Base-by-base conservation (phyloP, 2,113 vertebrate species). In the Grus americana region DNA sequence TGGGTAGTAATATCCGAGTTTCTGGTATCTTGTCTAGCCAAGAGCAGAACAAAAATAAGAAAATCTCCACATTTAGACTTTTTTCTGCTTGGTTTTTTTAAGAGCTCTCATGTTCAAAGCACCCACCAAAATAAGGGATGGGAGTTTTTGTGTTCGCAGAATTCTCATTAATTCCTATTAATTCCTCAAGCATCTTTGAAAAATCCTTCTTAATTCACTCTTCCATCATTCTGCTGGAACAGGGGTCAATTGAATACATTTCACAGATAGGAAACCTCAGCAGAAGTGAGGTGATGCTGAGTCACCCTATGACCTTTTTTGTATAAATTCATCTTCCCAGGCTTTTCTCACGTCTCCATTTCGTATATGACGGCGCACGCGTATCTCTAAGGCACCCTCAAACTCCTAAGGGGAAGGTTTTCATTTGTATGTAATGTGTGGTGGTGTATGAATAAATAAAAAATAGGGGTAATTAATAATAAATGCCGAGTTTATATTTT, bases 321-420 rank as follows among this genome's bases (percentile, higher is more conserved):
- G 5, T 21, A 50, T 4, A 57, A 52, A 58, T 65, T 50, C 55
- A 6, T 22, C 55, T 38, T 68, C 42, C 42, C 22, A 6, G 55
- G 36, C 26, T 62, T 57, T 47, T 66, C 26, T 44, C 55, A 26
- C 1, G 16, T 38, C 55, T 52, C 23, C 5, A 4, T 68, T 57
- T 6, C 1, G 0, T 11, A 5, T 20, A 5, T 5, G 30, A 55
- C 1, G 1, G 50, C 1, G 1, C 20, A 18, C 1, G 29, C 18
- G 0, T 5, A 29, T 59, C 58, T 58, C 42, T 20, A 17, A 38
- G 79, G 54, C 54, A 52, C 58, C 30, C 47, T 7, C 18, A 21
- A 23, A 21, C 52, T 55, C 88, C 52, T 44, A 6, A 73, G 46
- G 55, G 40, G 54, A 61, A 66, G 24, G 46, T n/a, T 78, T 66